Conservation (phyloP, 1,140 invertebrate genomes). For the Formica selysi region DNA sequence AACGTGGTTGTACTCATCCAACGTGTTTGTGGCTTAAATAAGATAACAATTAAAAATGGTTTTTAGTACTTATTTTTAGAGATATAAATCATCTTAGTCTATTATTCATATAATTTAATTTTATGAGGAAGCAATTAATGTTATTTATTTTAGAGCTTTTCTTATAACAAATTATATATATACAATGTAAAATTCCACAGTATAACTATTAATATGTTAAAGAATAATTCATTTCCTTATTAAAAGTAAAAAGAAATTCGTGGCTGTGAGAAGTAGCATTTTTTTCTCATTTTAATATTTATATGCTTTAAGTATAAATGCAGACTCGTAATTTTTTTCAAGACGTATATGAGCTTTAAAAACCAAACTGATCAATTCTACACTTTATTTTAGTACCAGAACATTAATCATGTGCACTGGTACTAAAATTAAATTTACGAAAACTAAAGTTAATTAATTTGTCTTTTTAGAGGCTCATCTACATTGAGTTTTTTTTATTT, state of each 20-base stretch:
- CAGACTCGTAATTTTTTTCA: neutral
- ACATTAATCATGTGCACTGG: too few relatives aligned
- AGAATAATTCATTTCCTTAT: neutral
- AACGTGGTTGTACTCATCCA: slow-evolving; percentile 31
- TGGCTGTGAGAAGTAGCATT: slow-evolving; percentile 30
- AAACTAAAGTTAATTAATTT: too few relatives aligned
- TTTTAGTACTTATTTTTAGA: slow-evolving; percentile 18
- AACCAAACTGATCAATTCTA: too few relatives aligned
- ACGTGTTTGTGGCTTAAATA: slow-evolving; percentile 51
- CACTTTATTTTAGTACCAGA: too few relatives aligned
- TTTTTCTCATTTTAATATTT: slow-evolving; percentile 18
- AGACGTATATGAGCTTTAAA: too few relatives aligned
- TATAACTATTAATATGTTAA: neutral
- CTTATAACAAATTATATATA: neutral
- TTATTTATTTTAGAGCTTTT: neutral
- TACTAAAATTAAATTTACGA: too few relatives aligned
- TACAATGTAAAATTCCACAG: slow-evolving; percentile 10
- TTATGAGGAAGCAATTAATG: neutral
- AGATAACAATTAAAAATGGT: slow-evolving; percentile 13
- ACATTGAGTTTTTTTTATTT: too few relatives aligned
- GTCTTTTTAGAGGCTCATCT: too few relatives aligned
- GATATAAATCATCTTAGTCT: slow-evolving; percentile 14
- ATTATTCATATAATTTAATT: slow-evolving; percentile 16
- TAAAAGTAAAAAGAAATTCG: slow-evolving; percentile 4
- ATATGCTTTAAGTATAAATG: neutral